phyloP scores from a whole-genome alignment of 2,113 vertebrate species.

The Ibidorhyncha struthersii region DNA sequence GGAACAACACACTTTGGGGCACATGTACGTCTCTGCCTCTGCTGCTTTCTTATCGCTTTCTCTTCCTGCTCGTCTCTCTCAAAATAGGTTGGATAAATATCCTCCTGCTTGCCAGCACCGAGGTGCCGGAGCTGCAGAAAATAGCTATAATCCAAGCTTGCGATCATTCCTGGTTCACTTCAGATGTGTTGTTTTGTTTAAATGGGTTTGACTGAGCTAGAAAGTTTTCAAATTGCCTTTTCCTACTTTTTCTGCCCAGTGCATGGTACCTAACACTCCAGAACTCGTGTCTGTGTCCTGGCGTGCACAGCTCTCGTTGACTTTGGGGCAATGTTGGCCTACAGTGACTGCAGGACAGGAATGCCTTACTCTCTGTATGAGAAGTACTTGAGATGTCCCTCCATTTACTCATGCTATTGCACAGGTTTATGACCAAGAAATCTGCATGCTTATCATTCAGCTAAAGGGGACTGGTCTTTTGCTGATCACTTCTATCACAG shows the following conservation, averaged over 20 bases:
- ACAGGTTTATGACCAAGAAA: background rate
- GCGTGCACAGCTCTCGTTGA: rapidly evolving
- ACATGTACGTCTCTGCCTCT: background rate
- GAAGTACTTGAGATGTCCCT: background rate
- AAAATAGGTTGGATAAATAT: conserved; percentile 60
- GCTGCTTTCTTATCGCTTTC: conserved; percentile 12
- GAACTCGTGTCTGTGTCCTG: rapidly evolving
- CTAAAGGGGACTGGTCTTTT: background rate
- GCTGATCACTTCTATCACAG: background rate
- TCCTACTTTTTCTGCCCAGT: background rate
- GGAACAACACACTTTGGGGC: background rate
- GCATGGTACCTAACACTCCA: rapidly evolving
- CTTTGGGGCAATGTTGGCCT: background rate
- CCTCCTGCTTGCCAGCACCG: background rate
- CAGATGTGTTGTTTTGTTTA: background rate
- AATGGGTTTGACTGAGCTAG: background rate
- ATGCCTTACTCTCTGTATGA: background rate
- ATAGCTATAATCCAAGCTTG: rapidly evolving
- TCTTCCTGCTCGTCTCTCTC: conserved; percentile 38
- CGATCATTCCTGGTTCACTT: background rate
- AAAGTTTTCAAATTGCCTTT: background rate
- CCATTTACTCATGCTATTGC: background rate
- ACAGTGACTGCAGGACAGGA: background rate
- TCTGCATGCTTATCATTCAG: background rate
- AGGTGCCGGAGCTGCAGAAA: background rate